phyloP scores from a whole-genome alignment of 1,140 invertebrate genomes.

The Drosophila tristis region DNA sequence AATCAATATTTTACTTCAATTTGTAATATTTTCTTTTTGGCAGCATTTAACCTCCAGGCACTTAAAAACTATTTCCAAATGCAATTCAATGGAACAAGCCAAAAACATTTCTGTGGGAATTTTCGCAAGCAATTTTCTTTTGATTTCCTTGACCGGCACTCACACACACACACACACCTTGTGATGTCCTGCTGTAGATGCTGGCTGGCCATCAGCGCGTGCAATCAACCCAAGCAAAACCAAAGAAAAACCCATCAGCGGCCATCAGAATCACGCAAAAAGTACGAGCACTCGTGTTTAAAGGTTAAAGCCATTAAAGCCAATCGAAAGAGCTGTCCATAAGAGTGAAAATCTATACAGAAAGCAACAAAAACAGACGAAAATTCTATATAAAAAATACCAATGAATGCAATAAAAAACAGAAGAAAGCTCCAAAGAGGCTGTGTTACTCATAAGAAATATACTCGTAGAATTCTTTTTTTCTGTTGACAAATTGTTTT shows the following conservation, averaged over 20 bases:
- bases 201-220: conserved; percentile 54
- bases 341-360: conserved; percentile 28
- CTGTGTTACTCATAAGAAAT: conserved; percentile 54
- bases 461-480: conserved; percentile 35
- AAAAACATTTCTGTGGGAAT: conserved; percentile 20
- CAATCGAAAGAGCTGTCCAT: conserved; percentile 50
- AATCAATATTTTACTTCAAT: no score
- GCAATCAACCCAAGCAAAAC: conserved; percentile 66
- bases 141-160: conserved; percentile 38
- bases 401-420: conserved; percentile 18
- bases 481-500: conserved; percentile 42
- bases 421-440: not conserved
- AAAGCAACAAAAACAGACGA: conserved; percentile 6
- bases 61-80: conserved; percentile 18
- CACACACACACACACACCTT: conserved; percentile 9
- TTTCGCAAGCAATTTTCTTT: conserved; percentile 30
- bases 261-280: conserved; percentile 19
- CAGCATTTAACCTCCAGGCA: not conserved
- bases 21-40: no score
- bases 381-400: conserved; percentile 21
- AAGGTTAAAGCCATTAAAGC: conserved; percentile 24
- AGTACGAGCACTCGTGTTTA: conserved; percentile 1
- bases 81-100: conserved; percentile 20
- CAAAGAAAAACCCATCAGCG: conserved; percentile 12
- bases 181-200: conserved; percentile 32